phyloP scores from a whole-genome alignment of 2,113 vertebrate genomes.

The Triplophysa tibetana region DNA sequence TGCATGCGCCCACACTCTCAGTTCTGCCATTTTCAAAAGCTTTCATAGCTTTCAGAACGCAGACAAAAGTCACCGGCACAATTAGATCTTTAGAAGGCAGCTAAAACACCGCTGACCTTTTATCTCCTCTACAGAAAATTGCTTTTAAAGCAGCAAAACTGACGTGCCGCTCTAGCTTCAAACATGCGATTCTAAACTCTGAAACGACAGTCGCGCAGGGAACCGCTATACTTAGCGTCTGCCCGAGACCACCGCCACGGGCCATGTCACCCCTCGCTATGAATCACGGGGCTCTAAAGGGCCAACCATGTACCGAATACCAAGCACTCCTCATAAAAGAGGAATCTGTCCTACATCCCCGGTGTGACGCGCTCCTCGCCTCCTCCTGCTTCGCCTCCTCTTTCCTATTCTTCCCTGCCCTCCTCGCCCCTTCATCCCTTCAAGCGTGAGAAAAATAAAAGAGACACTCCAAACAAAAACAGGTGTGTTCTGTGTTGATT shows the following conservation, averaged over 20 bases:
- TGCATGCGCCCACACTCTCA: slow-evolving; percentile 1
- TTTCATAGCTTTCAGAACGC: slow-evolving; percentile 62
- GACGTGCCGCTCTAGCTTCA: slow-evolving; percentile 39
- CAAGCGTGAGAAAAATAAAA: slow-evolving; percentile 61
- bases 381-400: slow-evolving; percentile 14
- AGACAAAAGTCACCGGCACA: slow-evolving; percentile 52
- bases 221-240: slow-evolving; percentile 71
- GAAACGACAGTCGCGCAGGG: slow-evolving; percentile 64
- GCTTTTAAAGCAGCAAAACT: slow-evolving; percentile 12
- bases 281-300: slow-evolving; percentile 79
- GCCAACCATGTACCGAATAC: slow-evolving; percentile 76
- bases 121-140: slow-evolving; percentile 28
- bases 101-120: slow-evolving; percentile 58
- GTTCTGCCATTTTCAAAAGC: slow-evolving; percentile 58
- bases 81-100: slow-evolving; percentile 50
- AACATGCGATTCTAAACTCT: slow-evolving; percentile 67
- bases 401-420: slow-evolving; percentile 27
- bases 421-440: slow-evolving; percentile 55
- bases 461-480: slow-evolving; percentile 47
- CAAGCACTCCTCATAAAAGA: slow-evolving; percentile 78
- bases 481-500: slow-evolving; percentile 52
- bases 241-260: slow-evolving; percentile 67
- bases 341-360: slow-evolving; percentile 77
- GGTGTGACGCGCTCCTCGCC: slow-evolving; percentile 61
- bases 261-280: slow-evolving; percentile 72